A percentile compares a stretch with the other conserved stretches of the same genome.
Conservation (phyloP, 2,888 invertebrate genomes). For the Mellilla xanthometata region DNA sequence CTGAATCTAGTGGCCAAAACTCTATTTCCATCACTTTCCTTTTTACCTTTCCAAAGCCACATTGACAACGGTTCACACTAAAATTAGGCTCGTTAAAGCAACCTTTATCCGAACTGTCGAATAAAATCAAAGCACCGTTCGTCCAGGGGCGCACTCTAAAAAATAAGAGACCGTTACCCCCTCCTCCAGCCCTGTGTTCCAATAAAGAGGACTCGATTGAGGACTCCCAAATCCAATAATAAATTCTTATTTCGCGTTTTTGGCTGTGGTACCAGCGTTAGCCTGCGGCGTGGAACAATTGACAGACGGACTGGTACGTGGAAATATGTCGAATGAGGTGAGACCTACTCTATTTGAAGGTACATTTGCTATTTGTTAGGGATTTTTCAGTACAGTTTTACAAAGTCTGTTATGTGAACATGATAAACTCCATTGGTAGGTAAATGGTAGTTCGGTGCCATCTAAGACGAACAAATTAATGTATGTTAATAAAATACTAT, state of each 20-base stretch:
- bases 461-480: too few relatives aligned
- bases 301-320: background rate
- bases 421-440: too few relatives aligned
- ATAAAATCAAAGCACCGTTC: constrained; percentile 32
- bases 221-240: constrained; percentile 33
- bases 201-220: constrained; percentile 29
- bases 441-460: too few relatives aligned
- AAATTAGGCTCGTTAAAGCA: constrained; percentile 23
- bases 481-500: too few relatives aligned
- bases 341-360: too few relatives aligned
- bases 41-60: too few relatives aligned
- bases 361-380: too few relatives aligned
- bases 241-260: constrained; percentile 32
- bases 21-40: too few relatives aligned
- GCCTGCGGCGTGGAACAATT: constrained; percentile 9
- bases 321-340: background rate
- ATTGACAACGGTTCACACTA: constrained; percentile 13
- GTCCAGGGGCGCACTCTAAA: constrained; percentile 21
- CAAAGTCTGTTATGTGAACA: too few relatives aligned
- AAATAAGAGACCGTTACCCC: constrained; percentile 29
- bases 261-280: constrained; percentile 15
- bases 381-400: too few relatives aligned
- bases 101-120: constrained; percentile 20
- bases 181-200: constrained; percentile 21
- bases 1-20: too few relatives aligned